Percentiles rank a stretch among this genome's conserved stretches.
phyloP scores from a whole-genome alignment of 1,140 invertebrate genomes.

The Aphidius ervi region DNA sequence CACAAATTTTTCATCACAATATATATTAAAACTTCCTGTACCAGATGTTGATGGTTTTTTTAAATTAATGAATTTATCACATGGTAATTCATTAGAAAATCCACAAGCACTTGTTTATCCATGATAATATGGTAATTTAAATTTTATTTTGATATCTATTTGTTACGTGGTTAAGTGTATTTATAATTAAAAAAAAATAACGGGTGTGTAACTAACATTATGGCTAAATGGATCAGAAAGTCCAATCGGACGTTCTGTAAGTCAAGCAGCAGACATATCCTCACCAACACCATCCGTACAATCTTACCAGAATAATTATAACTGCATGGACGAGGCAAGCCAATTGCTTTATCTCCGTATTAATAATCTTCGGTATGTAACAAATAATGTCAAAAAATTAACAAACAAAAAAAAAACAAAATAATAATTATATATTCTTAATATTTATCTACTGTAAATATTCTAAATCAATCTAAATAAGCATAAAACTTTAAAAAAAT shows the following conservation, averaged over 20 bases:
- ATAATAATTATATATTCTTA: constrained; percentile 1
- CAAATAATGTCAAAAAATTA: constrained; percentile 10
- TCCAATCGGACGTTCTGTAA: constrained; percentile 51
- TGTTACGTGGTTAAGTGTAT: not conserved
- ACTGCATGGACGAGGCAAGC: constrained; percentile 51
- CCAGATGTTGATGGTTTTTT: no score
- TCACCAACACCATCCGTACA: constrained; percentile 47
- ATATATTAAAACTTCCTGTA: no score
- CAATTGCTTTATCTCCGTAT: constrained; percentile 51
- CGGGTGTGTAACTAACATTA: constrained; percentile 42
- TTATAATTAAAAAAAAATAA: constrained; percentile 6
- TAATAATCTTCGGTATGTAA: constrained; percentile 47
- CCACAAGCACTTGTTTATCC: no score
- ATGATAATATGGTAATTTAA: no score
- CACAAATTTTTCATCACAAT: no score
- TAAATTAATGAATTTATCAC: no score
- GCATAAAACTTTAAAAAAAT: not conserved
- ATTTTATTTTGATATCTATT: not conserved
- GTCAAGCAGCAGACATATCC: constrained; percentile 50
- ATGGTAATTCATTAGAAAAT: no score
- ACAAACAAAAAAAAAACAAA: constrained; percentile 14
- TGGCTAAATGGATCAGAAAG: constrained; percentile 48
- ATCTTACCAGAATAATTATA: constrained; percentile 47
- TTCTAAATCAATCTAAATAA: not conserved
- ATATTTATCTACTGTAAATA: constrained; percentile 12